These are phyloP conservation scores for Coptotermes formosanus DNA, from an alignment of 1,140 invertebrate species.

Conservation along the genomic window DNA sequence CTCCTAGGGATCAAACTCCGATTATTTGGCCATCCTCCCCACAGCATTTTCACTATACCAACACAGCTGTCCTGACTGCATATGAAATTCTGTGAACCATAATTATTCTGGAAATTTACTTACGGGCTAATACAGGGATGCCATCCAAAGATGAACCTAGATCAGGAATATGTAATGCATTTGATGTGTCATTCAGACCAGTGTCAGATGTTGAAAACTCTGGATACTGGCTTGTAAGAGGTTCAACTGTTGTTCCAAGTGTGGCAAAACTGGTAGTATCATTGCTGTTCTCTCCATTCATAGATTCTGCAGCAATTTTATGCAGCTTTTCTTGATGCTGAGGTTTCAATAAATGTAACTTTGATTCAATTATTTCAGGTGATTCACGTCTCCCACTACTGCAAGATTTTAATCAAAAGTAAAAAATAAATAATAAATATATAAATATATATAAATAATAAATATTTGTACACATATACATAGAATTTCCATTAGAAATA, in stretches of 20 bases:
- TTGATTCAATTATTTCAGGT: constrained; percentile 35
- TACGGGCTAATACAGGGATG: constrained; percentile 23
- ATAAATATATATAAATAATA: background rate
- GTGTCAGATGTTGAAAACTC: background rate
- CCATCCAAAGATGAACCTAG: background rate
- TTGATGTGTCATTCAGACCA: background rate
- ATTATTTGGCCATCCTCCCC: no score
- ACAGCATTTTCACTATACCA: no score
- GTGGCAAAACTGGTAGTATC: background rate
- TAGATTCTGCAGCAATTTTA: constrained; percentile 18
- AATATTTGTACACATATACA: background rate
- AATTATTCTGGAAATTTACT: background rate
- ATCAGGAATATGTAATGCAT: background rate
- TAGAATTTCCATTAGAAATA: no score
- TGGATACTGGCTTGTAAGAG: background rate
- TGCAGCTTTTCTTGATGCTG: background rate
- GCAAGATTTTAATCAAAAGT: constrained; percentile 18
- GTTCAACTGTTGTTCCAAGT: background rate
- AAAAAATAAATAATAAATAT: background rate
- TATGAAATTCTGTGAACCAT: no score
- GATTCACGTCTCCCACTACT: constrained; percentile 42
- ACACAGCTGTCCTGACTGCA: no score
- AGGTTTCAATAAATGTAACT: background rate
- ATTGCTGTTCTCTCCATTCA: background rate
- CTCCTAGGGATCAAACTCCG: no score